Base-by-base conservation (phyloP, 2,797 vertebrate species). In the Microctenopoma steveboyesi region DNA sequence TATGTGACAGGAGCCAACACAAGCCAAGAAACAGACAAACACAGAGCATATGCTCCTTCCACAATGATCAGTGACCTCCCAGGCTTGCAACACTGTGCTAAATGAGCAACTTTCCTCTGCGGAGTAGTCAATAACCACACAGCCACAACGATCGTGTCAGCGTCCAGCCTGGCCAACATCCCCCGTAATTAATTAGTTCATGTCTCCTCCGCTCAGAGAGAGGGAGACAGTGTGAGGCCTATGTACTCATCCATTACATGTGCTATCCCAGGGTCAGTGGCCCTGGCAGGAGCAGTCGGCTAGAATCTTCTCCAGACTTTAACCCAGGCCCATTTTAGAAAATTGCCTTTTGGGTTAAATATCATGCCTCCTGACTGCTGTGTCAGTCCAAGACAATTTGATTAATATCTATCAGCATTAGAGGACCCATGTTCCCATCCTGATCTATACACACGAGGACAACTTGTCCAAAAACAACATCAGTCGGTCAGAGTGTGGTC, bases 91-190 rank as follows among this genome's bases (percentile, higher is more conserved):
- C 88, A 76, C 88, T 74, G 69, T 85, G 90, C 90, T 89, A 91
- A 92, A 91, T 77, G 88, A 91, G 89, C 89, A 89, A 88, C 90
- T 88, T 90, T 90, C 84, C 86, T 89, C 90, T 72, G 73, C 78
- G 87, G 89, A 85, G 85, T 79, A 88, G 89, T 90, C 91, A 87
- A 91, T 92, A 91, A 91, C 88, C 88, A 82, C 90, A 88, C 83
- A 81, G 88, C 87, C 88, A 86, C 89, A 88, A 90, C 84, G 81
- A 84, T 79, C 66, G 86, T 85, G 89, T 91, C 91, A 91, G 90
- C 88, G 86, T 87, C 86, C 89, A 79, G 87, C 85, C 86, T 59
- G 78, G 83, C 88, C 86, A 86, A 86, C 91, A 84, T 83, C 88
- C 84, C 84, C 82, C 67, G 64, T 90, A 91, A 91, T 92, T 90